phyloP scores from a whole-genome alignment of 2,797 vertebrate genomes.

The Sebastes matsubarae region DNA sequence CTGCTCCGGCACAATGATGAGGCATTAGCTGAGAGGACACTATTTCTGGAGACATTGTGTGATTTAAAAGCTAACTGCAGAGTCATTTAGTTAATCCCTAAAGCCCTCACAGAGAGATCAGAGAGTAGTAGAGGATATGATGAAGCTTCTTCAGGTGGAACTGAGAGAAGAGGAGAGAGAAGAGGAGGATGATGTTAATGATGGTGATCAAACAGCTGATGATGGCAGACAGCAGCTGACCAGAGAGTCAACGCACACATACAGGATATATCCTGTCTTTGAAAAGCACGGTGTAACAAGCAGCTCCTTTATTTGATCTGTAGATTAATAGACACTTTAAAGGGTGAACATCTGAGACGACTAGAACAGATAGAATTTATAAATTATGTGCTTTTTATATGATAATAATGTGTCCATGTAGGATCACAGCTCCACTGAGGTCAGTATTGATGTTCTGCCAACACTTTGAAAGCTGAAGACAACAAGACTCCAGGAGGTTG shows the following conservation, averaged over 20 bases:
- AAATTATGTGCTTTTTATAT: neutral
- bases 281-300: constrained; percentile 1
- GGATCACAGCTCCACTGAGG: neutral
- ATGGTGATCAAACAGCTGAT: constrained; percentile 23
- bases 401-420: neutral
- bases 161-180: constrained; percentile 1
- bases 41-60: constrained; percentile 63
- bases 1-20: constrained; percentile 46
- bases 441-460: neutral
- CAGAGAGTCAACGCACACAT: neutral
- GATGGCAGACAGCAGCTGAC: constrained; percentile 12
- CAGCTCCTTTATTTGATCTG: constrained; percentile 24
- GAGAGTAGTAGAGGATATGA: constrained; percentile 24
- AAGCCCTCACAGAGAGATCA: constrained; percentile 51
- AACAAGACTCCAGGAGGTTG: neutral
- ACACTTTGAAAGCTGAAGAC: neutral
- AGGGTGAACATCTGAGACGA: neutral
- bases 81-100: constrained; percentile 65
- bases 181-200: constrained; percentile 5
- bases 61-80: constrained; percentile 65
- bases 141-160: constrained; percentile 40
- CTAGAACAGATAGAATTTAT: neutral
- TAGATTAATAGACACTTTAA: constrained; percentile 6
- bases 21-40: constrained; percentile 52
- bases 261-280: neutral